Evolutionary conservation across 2,888 invertebrate genomes (phyloP).

Genomic region (Sthenelais limicola): DNA sequence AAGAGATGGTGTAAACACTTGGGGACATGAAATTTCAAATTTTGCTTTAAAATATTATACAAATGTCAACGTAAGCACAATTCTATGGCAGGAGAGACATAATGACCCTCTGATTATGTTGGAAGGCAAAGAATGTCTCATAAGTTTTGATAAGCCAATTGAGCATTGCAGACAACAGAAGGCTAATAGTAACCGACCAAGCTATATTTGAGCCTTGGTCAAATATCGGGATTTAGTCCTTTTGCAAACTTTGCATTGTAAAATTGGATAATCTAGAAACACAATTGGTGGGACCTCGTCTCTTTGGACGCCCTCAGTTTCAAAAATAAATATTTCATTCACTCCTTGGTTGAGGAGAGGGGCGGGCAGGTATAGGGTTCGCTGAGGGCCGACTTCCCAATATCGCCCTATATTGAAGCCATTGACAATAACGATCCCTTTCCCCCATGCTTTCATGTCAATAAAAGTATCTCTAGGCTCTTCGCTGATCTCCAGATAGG

Average conservation of each 20-base stretch:
- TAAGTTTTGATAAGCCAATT: no score
- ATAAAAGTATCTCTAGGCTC: conserved; percentile 39
- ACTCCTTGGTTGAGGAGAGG: conserved; percentile 34
- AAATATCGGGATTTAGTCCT: no score
- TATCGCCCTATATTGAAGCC: conserved; percentile 39
- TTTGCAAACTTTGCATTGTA: conserved; percentile 13
- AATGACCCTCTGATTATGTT: no score
- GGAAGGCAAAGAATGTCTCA: no score
- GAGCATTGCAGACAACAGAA: no score
- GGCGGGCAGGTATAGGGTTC: conserved; percentile 39
- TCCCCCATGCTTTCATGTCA: conserved; percentile 36
- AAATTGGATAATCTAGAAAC: conserved; percentile 18
- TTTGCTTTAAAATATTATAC: no score
- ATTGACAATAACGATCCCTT: conserved; percentile 41
- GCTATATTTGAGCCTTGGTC: no score
- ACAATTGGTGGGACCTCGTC: conserved; percentile 7
- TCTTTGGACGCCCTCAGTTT: conserved; percentile 15
- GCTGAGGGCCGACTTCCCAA: conserved; percentile 41
- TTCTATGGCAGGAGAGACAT: no score
- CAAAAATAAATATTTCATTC: conserved; percentile 39
- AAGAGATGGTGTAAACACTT: no score
- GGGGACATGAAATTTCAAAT: no score
- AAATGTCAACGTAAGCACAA: no score
- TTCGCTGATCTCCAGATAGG: background rate
- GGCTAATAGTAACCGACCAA: no score